phyloP scores from a whole-genome alignment of 2,113 vertebrate species.

The Urocolius indicus region DNA sequence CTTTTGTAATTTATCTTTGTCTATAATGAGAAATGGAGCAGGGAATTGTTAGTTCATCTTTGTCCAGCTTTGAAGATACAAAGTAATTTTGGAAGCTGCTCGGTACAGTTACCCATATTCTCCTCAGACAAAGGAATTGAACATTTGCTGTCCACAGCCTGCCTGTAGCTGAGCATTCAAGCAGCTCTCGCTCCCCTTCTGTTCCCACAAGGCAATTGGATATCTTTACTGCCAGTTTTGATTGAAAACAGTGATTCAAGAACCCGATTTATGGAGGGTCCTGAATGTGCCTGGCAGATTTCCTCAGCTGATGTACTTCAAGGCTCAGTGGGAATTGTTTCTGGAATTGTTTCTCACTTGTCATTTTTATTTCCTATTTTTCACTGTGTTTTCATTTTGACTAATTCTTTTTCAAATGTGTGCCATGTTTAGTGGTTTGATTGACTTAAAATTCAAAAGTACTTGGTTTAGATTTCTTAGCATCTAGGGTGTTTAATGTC shows the following conservation, averaged over 20 bases:
- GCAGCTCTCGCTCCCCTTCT: not conserved
- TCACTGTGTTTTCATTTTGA: not conserved
- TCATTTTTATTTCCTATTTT: not conserved
- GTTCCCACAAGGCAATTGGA: not conserved
- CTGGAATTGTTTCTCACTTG: not conserved
- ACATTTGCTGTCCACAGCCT: not conserved
- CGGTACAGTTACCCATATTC: not conserved
- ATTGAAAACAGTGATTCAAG: not conserved
- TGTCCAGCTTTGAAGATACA: not conserved
- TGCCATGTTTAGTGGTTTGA: not conserved
- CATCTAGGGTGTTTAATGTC: not conserved
- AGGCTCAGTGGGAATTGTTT: not conserved
- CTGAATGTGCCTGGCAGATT: not conserved
- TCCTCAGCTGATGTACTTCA: not conserved
- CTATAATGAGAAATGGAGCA: not conserved
- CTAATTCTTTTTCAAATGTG: not conserved
- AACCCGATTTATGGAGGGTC: not conserved
- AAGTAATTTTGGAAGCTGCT: slow-evolving; percentile 16
- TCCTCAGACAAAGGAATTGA: not conserved
- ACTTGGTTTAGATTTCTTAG: not conserved
- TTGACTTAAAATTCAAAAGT: not conserved
- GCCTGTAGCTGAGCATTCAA: not conserved
- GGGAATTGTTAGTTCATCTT: not conserved
- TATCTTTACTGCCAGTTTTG: not conserved
- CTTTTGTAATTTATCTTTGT: not conserved